phyloP scores from a whole-genome alignment of 1,140 invertebrate species.

The Teleogryllus occipitalis region DNA sequence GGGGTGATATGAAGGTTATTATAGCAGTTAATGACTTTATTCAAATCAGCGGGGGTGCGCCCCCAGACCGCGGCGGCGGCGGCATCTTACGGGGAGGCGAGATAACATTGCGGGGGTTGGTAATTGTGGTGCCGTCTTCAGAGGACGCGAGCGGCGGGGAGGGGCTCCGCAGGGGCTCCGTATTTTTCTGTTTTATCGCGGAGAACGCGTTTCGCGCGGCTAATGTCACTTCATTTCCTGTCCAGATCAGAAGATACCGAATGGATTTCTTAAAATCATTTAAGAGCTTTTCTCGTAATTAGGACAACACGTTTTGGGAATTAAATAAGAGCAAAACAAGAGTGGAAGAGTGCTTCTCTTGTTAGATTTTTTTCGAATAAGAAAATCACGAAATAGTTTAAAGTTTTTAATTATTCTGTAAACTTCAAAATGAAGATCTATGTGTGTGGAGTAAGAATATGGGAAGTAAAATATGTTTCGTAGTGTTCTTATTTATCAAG shows the following conservation, averaged over 20 bases:
- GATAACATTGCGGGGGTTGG: neutral
- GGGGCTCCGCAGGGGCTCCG: neutral
- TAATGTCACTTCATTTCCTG: neutral
- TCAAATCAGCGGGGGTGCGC: neutral
- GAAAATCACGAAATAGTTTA: no score
- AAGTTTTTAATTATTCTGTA: no score
- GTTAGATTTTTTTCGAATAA: no score
- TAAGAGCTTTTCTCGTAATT: neutral
- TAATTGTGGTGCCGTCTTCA: neutral
- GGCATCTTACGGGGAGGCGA: neutral
- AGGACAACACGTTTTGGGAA: no score
- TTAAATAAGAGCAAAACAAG: no score
- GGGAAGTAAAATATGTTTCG: no score
- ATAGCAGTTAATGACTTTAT: conserved; percentile 2
- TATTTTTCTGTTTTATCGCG: neutral
- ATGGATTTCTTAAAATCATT: neutral
- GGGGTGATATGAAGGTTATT: neutral
- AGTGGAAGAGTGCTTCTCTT: no score
- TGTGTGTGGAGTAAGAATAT: no score
- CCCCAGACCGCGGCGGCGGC: no score
- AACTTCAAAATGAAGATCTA: no score
- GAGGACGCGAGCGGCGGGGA: neutral
- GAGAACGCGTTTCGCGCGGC: neutral
- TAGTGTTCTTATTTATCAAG: no score
- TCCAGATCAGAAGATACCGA: neutral